These are phyloP conservation scores for Thunnus albacares DNA, from an alignment of 2,797 vertebrate genomes.

Conservation along the genomic window DNA sequence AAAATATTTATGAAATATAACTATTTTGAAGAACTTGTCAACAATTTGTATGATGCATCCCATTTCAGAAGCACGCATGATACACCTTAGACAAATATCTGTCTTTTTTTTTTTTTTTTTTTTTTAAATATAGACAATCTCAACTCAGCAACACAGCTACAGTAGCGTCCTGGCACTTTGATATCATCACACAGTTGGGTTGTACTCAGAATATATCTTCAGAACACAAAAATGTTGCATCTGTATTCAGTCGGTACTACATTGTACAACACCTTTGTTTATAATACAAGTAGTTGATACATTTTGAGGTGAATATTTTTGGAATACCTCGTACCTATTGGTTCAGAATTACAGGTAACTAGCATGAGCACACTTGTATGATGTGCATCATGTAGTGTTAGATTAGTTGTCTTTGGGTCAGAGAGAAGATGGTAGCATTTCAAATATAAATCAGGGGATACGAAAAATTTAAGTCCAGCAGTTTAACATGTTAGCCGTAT, in stretches of 20 bases:
- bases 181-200: background rate
- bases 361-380: background rate
- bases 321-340: background rate
- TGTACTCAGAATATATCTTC: background rate
- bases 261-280: conserved; percentile 11
- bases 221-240: conserved; percentile 14
- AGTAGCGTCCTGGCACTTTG: background rate
- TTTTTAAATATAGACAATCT: background rate
- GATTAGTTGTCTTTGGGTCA: background rate
- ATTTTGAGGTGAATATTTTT: background rate
- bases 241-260: background rate
- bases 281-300: background rate
- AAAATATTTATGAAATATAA: background rate
- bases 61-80: background rate
- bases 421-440: background rate
- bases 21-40: background rate
- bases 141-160: background rate
- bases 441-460: background rate
- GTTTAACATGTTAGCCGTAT: too few relatives aligned
- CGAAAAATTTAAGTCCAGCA: too few relatives aligned
- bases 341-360: background rate
- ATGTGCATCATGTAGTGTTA: background rate
- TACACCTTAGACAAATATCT: background rate
- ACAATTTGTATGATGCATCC: background rate
- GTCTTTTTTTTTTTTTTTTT: background rate